phyloP scores from a whole-genome alignment of 2,113 vertebrate species.

The Ellobius talpinus region DNA sequence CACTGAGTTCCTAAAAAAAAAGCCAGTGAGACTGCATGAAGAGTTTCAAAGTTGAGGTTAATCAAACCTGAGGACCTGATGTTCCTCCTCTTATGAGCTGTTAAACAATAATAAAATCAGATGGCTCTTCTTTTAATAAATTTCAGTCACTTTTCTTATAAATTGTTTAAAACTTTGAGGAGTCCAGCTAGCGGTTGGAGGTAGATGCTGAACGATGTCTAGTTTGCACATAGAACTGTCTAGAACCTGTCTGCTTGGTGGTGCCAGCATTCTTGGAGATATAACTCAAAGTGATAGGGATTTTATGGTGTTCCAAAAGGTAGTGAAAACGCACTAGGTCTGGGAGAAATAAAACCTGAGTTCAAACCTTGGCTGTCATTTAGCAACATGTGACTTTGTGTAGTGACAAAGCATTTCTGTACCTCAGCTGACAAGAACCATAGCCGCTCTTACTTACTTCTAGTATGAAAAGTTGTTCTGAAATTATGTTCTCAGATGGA shows the following conservation, averaged over 20 bases:
- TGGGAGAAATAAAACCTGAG: background rate
- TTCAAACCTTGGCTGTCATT: conserved; percentile 1
- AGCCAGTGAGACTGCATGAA: background rate
- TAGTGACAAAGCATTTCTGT: background rate
- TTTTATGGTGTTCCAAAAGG: background rate
- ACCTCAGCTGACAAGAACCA: background rate
- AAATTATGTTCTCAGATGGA: background rate
- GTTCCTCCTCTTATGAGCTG: background rate
- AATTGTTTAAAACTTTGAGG: conserved; percentile 3
- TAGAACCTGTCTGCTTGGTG: background rate
- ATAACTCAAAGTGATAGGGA: background rate
- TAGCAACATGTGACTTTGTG: background rate
- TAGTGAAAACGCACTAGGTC: background rate
- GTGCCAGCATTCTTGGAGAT: background rate
- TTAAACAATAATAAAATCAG: conserved; percentile 25
- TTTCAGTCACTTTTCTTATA: background rate
- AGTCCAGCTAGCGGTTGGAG: background rate
- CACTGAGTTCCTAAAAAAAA: background rate
- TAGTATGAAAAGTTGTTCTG: background rate
- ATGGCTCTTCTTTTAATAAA: background rate
- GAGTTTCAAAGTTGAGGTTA: background rate
- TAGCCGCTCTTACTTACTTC: background rate
- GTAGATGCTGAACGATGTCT: background rate
- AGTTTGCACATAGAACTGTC: background rate
- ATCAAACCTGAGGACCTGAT: background rate